phyloP scores from a whole-genome alignment of 2,797 vertebrate species.

The Pipistrellus pygmaeus region DNA sequence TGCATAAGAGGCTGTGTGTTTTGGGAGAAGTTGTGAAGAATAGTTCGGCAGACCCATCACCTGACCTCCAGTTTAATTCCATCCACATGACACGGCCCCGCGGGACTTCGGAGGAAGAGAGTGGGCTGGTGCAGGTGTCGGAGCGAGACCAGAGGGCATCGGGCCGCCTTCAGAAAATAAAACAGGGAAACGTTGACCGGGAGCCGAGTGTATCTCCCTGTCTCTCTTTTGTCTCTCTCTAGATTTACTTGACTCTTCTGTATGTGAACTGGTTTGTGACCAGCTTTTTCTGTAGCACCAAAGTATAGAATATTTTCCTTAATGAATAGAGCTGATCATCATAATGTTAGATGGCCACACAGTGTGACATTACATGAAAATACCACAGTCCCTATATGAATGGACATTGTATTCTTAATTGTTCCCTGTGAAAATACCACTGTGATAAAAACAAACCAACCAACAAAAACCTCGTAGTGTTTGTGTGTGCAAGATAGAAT shows the following conservation, averaged over 20 bases:
- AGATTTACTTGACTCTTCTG: neutral
- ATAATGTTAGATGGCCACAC: neutral
- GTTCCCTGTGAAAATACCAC: neutral
- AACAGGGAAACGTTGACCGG: conserved; percentile 55
- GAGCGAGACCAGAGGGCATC: conserved; percentile 66
- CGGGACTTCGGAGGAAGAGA: conserved; percentile 64
- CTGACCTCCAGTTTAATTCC: conserved; percentile 65
- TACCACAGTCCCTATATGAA: neutral
- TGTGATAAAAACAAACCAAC: neutral
- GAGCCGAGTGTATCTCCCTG: neutral
- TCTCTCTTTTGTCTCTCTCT: neutral
- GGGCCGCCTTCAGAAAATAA: conserved; percentile 36
- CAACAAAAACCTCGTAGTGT: neutral
- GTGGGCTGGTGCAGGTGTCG: conserved; percentile 62
- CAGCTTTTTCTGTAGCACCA: neutral
- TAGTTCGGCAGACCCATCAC: conserved; percentile 46
- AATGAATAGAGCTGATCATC: neutral
- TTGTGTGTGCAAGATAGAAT: neutral
- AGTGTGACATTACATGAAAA: neutral
- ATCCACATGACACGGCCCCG: conserved; percentile 69
- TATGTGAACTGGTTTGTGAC: neutral
- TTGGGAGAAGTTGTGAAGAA: conserved; percentile 81
- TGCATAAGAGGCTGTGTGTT: conserved; percentile 64
- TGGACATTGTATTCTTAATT: neutral
- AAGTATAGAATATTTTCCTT: neutral